phyloP scores from a whole-genome alignment of 2,797 vertebrate genomes.

The Poeciliopsis gracilis region DNA sequence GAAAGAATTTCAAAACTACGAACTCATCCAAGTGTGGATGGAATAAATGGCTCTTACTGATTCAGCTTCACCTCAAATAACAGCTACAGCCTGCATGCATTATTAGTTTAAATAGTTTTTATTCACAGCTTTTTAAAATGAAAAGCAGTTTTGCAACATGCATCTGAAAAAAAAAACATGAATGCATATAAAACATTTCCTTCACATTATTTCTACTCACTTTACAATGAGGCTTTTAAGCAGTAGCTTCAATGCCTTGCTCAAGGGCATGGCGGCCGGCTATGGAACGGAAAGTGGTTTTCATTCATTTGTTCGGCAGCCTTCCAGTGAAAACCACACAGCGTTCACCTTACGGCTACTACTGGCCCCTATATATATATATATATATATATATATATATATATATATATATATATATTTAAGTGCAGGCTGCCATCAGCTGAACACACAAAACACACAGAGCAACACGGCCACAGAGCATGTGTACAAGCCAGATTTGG shows the following conservation, averaged over 20 bases:
- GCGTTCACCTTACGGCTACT: conserved; percentile 64
- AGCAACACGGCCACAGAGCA: conserved; percentile 63
- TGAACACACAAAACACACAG: conserved; percentile 32
- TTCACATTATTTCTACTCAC: background rate
- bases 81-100: background rate
- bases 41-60: too few species aligned
- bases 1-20: too few species aligned
- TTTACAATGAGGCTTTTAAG: conserved; percentile 8
- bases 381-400: conserved; percentile 75
- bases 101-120: background rate
- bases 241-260: conserved; percentile 56
- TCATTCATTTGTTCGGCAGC: conserved; percentile 50
- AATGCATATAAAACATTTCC: background rate
- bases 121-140: background rate
- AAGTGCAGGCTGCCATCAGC: conserved; percentile 59
- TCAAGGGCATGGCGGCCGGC: conserved; percentile 48
- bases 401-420: conserved; percentile 70
- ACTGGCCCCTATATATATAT: conserved; percentile 60
- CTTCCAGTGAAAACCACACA: conserved; percentile 57
- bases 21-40: too few species aligned
- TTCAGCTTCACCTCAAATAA: background rate
- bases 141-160: background rate
- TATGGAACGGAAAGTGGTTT: conserved; percentile 46
- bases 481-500: conserved; percentile 73
- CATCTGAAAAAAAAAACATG: background rate